Percentiles rank a stretch among this genome's conserved stretches.
phyloP scores from a whole-genome alignment of 2,113 vertebrate genomes.

The Myotis brandtii region DNA sequence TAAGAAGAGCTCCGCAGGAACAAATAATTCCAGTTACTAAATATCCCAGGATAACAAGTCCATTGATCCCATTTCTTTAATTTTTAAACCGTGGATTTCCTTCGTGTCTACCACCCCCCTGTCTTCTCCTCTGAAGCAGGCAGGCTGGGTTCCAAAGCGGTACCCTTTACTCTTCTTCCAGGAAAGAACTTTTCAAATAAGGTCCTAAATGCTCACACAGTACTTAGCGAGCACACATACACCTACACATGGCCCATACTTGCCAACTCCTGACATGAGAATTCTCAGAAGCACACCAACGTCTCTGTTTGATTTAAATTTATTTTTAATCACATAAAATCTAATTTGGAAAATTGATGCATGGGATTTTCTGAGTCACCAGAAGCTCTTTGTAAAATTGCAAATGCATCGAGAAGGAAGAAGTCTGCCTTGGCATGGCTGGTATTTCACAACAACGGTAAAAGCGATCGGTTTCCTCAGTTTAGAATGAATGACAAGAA shows the following conservation, averaged over 20 bases:
- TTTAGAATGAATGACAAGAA: slow-evolving; percentile 49
- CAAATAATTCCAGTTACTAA: slow-evolving; percentile 64
- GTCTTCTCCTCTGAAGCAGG: slow-evolving; percentile 37
- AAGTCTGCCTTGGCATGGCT: slow-evolving; percentile 78
- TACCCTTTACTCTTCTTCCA: slow-evolving; percentile 75
- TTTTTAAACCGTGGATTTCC: slow-evolving; percentile 36
- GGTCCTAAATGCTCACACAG: slow-evolving; percentile 60
- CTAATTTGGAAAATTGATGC: slow-evolving; percentile 75
- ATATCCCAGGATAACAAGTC: slow-evolving; percentile 42
- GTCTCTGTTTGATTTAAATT: slow-evolving; percentile 81
- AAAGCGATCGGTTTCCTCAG: slow-evolving; percentile 71
- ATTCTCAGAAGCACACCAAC: slow-evolving; percentile 78
- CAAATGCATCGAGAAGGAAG: slow-evolving; percentile 73
- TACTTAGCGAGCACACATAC: slow-evolving; percentile 70
- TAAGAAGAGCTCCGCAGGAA: slow-evolving; percentile 11
- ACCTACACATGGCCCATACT: slow-evolving; percentile 66
- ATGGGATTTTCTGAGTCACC: slow-evolving; percentile 82
- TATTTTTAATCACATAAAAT: slow-evolving; percentile 84
- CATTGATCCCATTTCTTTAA: background rate
- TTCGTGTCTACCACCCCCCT: background rate
- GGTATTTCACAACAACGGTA: slow-evolving; percentile 67
- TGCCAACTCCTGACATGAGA: slow-evolving; percentile 72
- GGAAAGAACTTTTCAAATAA: slow-evolving; percentile 78
- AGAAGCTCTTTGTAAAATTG: slow-evolving; percentile 72
- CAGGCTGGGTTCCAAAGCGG: slow-evolving; percentile 20